Evolutionary conservation across 2,113 vertebrate species (phyloP).

Genomic region (Petromus typicus): DNA sequence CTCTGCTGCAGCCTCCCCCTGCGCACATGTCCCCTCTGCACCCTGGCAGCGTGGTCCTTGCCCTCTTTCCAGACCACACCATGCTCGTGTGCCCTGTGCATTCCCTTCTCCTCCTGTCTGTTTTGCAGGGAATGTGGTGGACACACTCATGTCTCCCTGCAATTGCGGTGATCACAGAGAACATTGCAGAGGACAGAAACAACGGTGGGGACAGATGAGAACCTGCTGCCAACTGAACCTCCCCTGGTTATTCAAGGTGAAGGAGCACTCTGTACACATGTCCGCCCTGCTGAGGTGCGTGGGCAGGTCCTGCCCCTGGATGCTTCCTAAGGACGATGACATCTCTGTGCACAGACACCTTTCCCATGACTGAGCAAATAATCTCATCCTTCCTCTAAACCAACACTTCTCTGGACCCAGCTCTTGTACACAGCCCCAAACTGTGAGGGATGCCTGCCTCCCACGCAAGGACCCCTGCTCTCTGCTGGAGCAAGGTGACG

Average conservation of each 20-base stretch:
- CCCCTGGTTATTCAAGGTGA: background rate
- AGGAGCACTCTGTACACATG: too few relatives aligned
- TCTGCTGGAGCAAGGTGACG: background rate
- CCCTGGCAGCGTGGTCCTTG: background rate
- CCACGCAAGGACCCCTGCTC: rapidly evolving
- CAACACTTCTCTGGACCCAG: rapidly evolving
- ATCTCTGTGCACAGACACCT: rapidly evolving
- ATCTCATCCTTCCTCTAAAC: background rate
- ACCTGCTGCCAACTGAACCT: background rate
- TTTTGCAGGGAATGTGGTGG: background rate
- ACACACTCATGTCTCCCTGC: background rate
- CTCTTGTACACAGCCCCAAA: rapidly evolving
- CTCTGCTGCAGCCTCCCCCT: background rate
- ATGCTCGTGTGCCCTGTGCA: background rate
- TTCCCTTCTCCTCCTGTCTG: background rate
- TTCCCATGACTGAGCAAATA: background rate
- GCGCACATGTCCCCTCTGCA: background rate
- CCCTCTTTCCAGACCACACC: background rate
- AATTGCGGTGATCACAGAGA: background rate
- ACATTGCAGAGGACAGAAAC: background rate
- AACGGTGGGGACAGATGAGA: background rate
- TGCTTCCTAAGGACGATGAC: background rate
- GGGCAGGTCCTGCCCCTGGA: rapidly evolving
- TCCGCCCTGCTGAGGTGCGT: background rate
- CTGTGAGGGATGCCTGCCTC: rapidly evolving